A percentile compares a stretch with the other conserved stretches of the same genome.
These are phyloP conservation scores for Astur gentilis DNA, from an alignment of 2,113 vertebrate species.

Conservation along the genomic window DNA sequence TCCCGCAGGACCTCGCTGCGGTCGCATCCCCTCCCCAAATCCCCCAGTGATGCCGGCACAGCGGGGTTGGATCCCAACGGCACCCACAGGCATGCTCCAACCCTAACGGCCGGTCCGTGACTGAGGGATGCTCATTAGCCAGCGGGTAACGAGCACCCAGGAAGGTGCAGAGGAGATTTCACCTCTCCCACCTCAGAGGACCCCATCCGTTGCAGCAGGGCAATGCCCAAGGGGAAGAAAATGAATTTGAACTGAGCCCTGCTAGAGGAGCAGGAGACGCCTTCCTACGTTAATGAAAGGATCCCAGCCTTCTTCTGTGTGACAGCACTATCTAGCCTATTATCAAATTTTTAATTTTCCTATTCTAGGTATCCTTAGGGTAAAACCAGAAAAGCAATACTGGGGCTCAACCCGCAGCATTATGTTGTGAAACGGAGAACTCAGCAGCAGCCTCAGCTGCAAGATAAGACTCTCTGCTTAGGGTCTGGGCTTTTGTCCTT, in stretches of 20 bases:
- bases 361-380: not conserved
- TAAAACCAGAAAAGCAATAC: not conserved
- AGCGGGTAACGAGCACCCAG: accelerated
- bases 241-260: accelerated
- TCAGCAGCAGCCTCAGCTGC: not conserved
- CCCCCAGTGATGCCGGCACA: not conserved
- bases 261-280: not conserved
- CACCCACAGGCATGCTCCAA: accelerated
- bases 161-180: not conserved
- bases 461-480: not conserved
- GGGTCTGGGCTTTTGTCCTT: not conserved
- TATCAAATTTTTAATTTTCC: not conserved
- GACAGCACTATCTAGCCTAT: not conserved
- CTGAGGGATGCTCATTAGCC: not conserved
- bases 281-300: not conserved
- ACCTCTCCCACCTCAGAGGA: not conserved
- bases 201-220: not conserved
- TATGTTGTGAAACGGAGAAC: accelerated
- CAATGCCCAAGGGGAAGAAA: not conserved
- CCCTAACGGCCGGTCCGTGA: accelerated
- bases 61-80: not conserved
- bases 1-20: accelerated
- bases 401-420: not conserved
- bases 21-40: not conserved
- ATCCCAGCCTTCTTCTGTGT: accelerated